Conservation (phyloP, 2,113 vertebrate species). For the Gyps fulvus region DNA sequence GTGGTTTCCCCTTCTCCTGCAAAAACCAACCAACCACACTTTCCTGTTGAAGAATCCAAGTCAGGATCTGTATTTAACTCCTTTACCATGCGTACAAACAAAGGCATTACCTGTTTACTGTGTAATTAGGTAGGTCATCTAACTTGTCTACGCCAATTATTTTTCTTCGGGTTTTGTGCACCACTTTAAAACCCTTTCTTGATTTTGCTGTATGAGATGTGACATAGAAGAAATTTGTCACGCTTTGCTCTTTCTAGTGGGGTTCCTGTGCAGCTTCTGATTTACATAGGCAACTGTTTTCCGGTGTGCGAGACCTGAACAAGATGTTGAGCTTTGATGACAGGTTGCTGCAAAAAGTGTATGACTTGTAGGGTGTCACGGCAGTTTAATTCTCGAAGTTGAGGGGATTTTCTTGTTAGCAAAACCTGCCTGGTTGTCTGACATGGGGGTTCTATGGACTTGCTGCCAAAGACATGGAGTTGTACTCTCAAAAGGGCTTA, state of each 20-base stretch:
- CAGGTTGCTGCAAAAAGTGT: not conserved
- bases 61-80: not conserved
- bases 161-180: not conserved
- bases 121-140: not conserved
- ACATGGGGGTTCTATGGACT: not conserved
- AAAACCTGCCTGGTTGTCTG: not conserved
- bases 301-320: not conserved
- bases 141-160: not conserved
- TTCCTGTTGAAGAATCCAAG: not conserved
- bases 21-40: accelerated
- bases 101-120: not conserved
- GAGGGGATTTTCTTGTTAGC: not conserved
- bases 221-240: not conserved
- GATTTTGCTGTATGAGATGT: not conserved
- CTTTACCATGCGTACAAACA: not conserved
- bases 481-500: not conserved
- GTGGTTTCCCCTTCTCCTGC: not conserved
- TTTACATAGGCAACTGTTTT: not conserved
- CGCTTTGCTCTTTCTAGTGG: not conserved
- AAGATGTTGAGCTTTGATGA: not conserved
- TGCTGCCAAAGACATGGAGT: not conserved
- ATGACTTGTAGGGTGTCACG: not conserved
- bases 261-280: not conserved
- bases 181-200: not conserved
- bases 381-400: not conserved